Evolutionary conservation across 2,888 invertebrate genomes (phyloP), one percentile per base, ranked within the genome.

Genomic region (Ectemnius cavifrons): DNA sequence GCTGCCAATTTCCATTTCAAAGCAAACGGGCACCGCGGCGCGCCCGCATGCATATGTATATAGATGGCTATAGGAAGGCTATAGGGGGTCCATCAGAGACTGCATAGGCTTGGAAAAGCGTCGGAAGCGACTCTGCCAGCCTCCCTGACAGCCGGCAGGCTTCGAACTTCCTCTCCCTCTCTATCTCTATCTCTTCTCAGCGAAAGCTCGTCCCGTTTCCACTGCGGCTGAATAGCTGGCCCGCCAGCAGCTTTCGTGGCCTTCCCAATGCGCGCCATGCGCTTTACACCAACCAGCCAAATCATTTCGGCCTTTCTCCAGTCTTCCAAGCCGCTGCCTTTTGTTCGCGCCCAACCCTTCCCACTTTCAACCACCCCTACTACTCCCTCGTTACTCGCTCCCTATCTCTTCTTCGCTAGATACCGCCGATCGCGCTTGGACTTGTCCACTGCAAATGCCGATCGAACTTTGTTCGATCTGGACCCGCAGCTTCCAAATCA

Each of bases 1-100:
- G 66, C 66, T 66, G 65, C 57, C 68, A 67, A 73, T 78, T 76
- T 78, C 63, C 76, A 76, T 76, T 63, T 72, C 73, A 73, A 76
- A 78, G 72, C 68, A 47, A 63, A 75, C 62, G 67, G 49, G 65
- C 27, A 63, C 67, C 72, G 52, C 27, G 60, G 60, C 61, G 37
- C 59, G 57, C 14, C 56, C 4, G 47, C 28, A 27, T 57, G 63
- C 58, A 45, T 61, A 64, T 13, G 18, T 67, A 46, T 20, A 62
- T 18, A 20, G 20, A 47, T 46, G 4, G 45, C 62, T 49, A 28
- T 37, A 37, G 28, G 5, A 37, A 8, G 5, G 28, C 28, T 37
- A 37, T 37, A 37, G 28, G 28, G 28, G 28, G 8, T 37, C 28
- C 28, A 37, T 37, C 28, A n/a, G n/a, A 37, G 28, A 46, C 61